Evolutionary conservation across 2,113 vertebrate genomes (phyloP).

Genomic region (Tachuris rubrigastra): DNA sequence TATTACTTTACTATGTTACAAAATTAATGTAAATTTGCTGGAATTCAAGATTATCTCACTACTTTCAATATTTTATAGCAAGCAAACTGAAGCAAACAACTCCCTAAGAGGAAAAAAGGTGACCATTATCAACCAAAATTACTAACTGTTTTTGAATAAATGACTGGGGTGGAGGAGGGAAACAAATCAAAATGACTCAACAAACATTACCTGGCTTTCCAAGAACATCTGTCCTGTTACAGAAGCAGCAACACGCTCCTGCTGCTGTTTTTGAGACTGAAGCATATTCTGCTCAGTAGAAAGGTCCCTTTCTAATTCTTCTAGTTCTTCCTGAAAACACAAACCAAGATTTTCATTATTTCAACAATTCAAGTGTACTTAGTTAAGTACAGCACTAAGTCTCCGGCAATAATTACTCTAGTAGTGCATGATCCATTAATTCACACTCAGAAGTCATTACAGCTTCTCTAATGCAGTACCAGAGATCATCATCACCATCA

Average conservation of each 20-base stretch:
- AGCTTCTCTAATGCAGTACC: neutral
- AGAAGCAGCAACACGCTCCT: slow-evolving; percentile 88
- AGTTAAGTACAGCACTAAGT: neutral
- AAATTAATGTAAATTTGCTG: neutral
- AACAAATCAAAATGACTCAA: neutral
- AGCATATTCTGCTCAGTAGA: slow-evolving; percentile 82
- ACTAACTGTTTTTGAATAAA: neutral
- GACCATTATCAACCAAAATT: neutral
- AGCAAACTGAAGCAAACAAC: neutral
- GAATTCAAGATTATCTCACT: neutral
- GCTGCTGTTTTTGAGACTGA: slow-evolving; percentile 87
- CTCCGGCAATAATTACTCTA: neutral
- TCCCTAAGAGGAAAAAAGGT: neutral
- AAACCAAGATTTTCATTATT: neutral
- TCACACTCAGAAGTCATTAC: neutral
- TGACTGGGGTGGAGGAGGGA: neutral
- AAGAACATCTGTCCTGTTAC: slow-evolving; percentile 97
- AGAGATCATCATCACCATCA: neutral
- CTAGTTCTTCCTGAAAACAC: slow-evolving; percentile 85
- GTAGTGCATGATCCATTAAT: neutral
- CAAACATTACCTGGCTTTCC: slow-evolving; percentile 88
- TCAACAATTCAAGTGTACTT: neutral
- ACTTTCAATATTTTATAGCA: neutral
- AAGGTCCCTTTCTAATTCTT: slow-evolving; percentile 83
- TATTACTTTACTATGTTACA: neutral